Percentiles rank a stretch among this genome's conserved stretches.
Evolutionary conservation across 2,113 vertebrate species (phyloP).

Genomic region (Mustelus asterias): DNA sequence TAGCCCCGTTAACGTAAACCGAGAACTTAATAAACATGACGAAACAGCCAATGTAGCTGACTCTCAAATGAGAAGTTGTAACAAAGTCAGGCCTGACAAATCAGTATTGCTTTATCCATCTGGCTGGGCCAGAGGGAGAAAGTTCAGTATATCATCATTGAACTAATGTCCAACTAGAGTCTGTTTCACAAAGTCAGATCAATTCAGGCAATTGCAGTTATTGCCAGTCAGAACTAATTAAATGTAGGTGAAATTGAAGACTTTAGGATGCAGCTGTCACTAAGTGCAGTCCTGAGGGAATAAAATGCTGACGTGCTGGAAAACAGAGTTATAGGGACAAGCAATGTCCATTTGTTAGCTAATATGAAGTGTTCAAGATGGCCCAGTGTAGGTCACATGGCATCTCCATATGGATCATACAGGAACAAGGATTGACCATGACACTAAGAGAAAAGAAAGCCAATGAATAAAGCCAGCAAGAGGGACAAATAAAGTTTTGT

Average conservation of each 20-base stretch:
- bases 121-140: background rate
- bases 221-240: constrained; percentile 29
- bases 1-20: background rate
- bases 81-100: constrained; percentile 25
- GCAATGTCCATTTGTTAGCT: background rate
- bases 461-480: background rate
- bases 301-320: constrained; percentile 5
- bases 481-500: background rate
- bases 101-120: constrained; percentile 15
- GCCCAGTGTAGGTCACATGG: background rate
- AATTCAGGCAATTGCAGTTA: constrained; percentile 33
- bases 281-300: background rate
- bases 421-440: background rate
- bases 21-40: constrained; percentile 13
- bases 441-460: background rate
- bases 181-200: constrained; percentile 29
- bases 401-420: background rate
- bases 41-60: background rate
- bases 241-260: constrained; percentile 31
- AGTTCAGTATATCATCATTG: constrained; percentile 21
- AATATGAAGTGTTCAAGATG: background rate
- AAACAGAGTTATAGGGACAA: background rate
- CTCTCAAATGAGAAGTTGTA: background rate
- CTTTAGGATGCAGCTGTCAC: constrained; percentile 1
- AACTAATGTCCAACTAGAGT: constrained; percentile 13